phyloP scores from a whole-genome alignment of 2,888 invertebrate genomes.

The Platycnemis pennipes region DNA sequence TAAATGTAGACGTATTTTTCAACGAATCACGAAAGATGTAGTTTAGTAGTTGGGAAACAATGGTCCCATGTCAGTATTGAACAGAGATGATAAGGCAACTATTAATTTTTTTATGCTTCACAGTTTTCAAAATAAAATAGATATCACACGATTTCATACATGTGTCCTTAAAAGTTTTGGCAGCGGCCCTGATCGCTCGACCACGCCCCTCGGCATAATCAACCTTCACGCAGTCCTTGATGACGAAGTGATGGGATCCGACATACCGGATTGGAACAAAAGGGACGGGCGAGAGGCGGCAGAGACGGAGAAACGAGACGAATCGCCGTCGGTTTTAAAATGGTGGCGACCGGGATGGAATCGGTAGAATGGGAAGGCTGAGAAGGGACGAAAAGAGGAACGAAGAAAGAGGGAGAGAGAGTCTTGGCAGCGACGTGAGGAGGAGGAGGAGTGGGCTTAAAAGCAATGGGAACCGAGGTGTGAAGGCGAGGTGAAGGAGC shows the following conservation, averaged over 20 bases:
- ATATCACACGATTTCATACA: no score
- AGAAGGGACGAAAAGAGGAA: background rate
- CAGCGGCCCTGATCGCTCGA: background rate
- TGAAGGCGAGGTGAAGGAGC: background rate
- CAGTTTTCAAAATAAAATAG: no score
- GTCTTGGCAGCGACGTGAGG: background rate
- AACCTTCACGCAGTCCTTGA: background rate
- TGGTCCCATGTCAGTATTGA: no score
- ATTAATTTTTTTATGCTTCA: no score
- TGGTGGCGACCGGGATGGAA: background rate
- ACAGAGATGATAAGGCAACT: no score
- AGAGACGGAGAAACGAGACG: background rate
- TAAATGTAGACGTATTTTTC: no score
- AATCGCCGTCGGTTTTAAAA: background rate
- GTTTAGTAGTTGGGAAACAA: no score
- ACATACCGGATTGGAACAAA: background rate
- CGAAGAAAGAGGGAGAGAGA: background rate
- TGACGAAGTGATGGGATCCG: background rate
- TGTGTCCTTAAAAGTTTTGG: background rate
- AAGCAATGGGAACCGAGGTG: slow-evolving; percentile 5
- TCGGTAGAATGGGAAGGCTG: background rate
- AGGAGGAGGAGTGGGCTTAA: background rate
- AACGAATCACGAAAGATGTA: no score
- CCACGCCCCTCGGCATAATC: background rate
- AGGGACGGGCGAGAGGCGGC: background rate